Base-by-base conservation (phyloP, 2,113 vertebrate species). In the Recurvirostra avosetta region DNA sequence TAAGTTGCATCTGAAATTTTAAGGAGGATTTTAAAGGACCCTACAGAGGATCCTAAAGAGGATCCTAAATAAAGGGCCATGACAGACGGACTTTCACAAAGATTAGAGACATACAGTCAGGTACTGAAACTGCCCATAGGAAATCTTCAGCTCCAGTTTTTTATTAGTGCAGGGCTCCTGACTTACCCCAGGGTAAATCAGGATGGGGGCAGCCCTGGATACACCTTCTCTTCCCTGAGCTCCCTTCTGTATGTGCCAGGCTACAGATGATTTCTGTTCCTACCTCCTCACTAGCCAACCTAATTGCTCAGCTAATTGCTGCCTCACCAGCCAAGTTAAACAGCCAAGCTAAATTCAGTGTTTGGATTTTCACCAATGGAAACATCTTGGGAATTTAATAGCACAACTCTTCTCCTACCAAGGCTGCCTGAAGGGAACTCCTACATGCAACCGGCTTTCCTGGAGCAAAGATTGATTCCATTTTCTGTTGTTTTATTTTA, bases 401-500 rank as follows among this genome's bases (percentile, higher is more conserved):
- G 72, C 53, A 59, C 41, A 88, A 50, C 43, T 63, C 12, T 45
- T 59, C 34, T 47, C 52, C 14, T 53, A 58, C 49, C 32, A 49
- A 68, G 19, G 30, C 65, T 89, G 52, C 74, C 78, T 82, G 36
- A 90, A 82, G 36, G 15, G 16, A 92, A 49, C 27, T 82, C 9
- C 3, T 45, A 19, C 61, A 77, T 61, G 36, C 76, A 92, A 86
- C n/a, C 55, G 76, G 26, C 55, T 83, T 58, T 82, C 86, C 52
- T 74, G 53, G 29, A 96, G 52, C 34, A 78, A 61, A 86, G 45
- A 34, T 26, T 86, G 18, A 62, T 45, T 84, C 74, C 12, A 18
- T 72, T 27, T 90, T 90, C 59, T 56, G 36, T 34, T 92, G 70
- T 56, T 91, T 93, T 86, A 75, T 94, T 95, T 86, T 53, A 80